Evolutionary conservation across 2,797 vertebrate genomes (phyloP).

Genomic region (Acanthurus lineatus): DNA sequence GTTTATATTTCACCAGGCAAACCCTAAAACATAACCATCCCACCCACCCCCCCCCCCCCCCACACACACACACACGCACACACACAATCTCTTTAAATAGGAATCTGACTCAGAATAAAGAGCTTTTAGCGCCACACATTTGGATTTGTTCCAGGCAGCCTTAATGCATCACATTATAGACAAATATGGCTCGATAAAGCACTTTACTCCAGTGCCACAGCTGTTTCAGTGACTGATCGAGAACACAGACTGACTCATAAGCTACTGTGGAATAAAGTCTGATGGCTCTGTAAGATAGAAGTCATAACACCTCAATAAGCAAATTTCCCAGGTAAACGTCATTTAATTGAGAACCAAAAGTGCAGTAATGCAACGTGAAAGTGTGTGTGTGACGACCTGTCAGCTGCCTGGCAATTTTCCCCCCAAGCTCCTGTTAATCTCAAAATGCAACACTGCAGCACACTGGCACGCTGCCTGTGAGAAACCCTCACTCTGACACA

Average conservation of each 20-base stretch:
- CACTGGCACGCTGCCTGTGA: constrained; percentile 2
- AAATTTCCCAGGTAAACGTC: constrained; percentile 1
- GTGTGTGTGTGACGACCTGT: constrained; percentile 5
- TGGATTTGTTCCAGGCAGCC: constrained; percentile 35
- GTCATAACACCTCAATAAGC: constrained; percentile 5
- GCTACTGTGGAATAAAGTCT: not conserved
- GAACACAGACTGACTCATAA: constrained; percentile 19
- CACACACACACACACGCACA: not conserved
- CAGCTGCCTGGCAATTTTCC: constrained; percentile 6
- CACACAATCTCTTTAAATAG: constrained; percentile 4
- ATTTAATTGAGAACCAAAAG: constrained; percentile 28
- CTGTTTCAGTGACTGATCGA: constrained; percentile 29
- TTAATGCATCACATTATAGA: constrained; percentile 39
- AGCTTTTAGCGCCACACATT: constrained; percentile 35
- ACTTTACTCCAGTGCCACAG: constrained; percentile 33
- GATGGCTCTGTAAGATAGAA: not conserved
- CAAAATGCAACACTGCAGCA: constrained; percentile 1
- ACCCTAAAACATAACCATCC: too few relatives aligned
- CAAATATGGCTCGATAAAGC: constrained; percentile 37
- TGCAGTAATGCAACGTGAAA: constrained; percentile 23
- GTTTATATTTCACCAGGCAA: too few relatives aligned
- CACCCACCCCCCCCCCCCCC: too few relatives aligned
- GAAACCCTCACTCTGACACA: constrained; percentile 24
- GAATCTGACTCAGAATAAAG: constrained; percentile 38
- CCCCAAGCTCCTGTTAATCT: constrained; percentile 16